Base-by-base conservation (phyloP, 1,140 invertebrate species). In the Teleopsis dalmanni region DNA sequence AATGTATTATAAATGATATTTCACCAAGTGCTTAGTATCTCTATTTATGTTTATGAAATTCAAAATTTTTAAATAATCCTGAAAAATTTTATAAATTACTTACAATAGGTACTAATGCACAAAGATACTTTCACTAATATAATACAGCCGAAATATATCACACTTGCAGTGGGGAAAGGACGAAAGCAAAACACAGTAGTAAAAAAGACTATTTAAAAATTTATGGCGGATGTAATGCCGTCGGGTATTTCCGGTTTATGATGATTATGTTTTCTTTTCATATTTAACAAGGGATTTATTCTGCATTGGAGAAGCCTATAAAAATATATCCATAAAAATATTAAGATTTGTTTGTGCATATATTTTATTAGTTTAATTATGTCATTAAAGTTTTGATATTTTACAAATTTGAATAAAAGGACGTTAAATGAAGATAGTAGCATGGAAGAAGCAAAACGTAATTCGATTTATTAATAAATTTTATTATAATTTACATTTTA, bases 161-260 rank as follows among this genome's bases (percentile, higher is more conserved):
- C n/a, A n/a, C n/a, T n/a, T n/a, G n/a, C n/a, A n/a, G n/a, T n/a
- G n/a, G n/a, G n/a, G n/a, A n/a, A n/a, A n/a, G n/a, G n/a, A n/a
- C n/a, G n/a, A n/a, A n/a, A n/a, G n/a, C n/a, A n/a, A n/a, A n/a
- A n/a, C n/a, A n/a, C n/a, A n/a, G n/a, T n/a, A n/a, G n/a, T n/a
- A n/a, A n/a, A n/a, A 27, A 43, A 11, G 26, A 42, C 41, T 43
- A 43, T 43, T 65, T 65, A 62, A 62, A 61, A 65, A 65, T 65
- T 65, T 65, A 65, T 65, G 58, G 58, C 62, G 62, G 62, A 65
- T 65, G 59, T 65, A 65, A 65, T 64, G 59, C 62, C 60, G 59
- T 65, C 62, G 62, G 62, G 56, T 62, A 65, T 62, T 65, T 65
- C 62, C 62, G 62, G 62, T 65, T 65, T 65, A 65, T 65, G 62